Base-by-base conservation (phyloP, 37 sponge, comb jelly and placozoan species). In the Geodia barretti region DNA sequence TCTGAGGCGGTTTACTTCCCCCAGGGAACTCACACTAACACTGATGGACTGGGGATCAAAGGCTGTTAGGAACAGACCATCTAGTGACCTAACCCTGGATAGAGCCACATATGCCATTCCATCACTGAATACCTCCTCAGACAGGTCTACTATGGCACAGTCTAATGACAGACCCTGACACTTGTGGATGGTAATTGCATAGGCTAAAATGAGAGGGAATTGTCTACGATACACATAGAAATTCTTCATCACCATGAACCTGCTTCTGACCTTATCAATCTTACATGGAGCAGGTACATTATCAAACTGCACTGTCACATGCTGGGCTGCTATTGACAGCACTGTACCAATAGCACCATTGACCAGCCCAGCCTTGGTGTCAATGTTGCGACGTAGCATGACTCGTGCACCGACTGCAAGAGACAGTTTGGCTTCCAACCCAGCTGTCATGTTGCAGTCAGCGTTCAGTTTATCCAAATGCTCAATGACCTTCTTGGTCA, bases 291-390 rank as follows among this genome's bases (percentile, higher is more conserved):
- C 72, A 1, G 20, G 3, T 4, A 82, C 60, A 31, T 83, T 65
- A 59, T 86, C 92, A 86, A 91, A 91, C 34, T 86, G 70, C 14
- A 91, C 79, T n/a, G 32, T 62, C 1, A 91, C 60, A 29, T 34
- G 17, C 14, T 60, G 35, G 28, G 39, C 11, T 11, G 60, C n/a
- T 0, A 88, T 72, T 26, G n/a, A 29, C 28, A 39, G 19, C 2
- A 92, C 77, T 1, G 79, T 83, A 17, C 88, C 92, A 62, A 83
- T 58, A 29, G 81, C 81, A 33, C 92, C 88, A 73, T 92, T 92
- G 21, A 92, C 83, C 39, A 92, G 82, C n/a, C n/a, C 40, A 75
- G 83, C 39, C 24, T 77, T 40, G 7, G 71, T 80, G 67, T 84
- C 73, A 4, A 92, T 63, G 74, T 92, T 88, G 20, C 81, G 67